Conservation (phyloP, 1,140 invertebrate genomes). For the Glomeris maerens region DNA sequence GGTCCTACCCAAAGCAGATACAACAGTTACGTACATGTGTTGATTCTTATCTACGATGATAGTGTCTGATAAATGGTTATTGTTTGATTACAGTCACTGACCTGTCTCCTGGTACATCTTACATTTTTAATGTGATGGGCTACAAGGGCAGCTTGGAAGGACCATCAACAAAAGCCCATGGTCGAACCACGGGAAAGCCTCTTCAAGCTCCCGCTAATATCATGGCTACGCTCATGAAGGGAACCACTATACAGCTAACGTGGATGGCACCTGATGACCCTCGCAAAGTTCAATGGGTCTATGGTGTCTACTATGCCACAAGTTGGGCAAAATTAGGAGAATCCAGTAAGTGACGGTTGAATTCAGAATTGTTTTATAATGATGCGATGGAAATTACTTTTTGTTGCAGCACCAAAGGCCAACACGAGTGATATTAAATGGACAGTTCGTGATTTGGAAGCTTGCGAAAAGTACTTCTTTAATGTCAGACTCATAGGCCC, state of each 20-base stretch:
- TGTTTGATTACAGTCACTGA: constrained; percentile 30
- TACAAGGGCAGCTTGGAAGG: constrained; percentile 45
- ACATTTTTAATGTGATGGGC: constrained; percentile 45
- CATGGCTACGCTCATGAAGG: constrained; percentile 20
- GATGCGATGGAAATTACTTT: no score
- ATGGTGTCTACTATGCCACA: constrained; percentile 4
- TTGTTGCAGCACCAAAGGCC: background rate
- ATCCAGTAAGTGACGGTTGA: background rate
- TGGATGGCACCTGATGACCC: constrained; percentile 2
- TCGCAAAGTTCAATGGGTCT: background rate
- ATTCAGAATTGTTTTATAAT: no score
- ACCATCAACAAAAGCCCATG: constrained; percentile 33
- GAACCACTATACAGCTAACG: background rate
- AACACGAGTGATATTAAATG: background rate
- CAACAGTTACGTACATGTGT: no score
- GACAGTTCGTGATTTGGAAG: background rate
- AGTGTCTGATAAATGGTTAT: no score
- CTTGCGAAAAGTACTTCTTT: constrained; percentile 8
- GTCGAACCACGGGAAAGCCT: constrained; percentile 37
- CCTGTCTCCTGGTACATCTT: constrained; percentile 41
- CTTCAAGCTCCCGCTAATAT: constrained; percentile 24
- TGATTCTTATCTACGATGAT: no score
- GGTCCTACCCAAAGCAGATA: no score
- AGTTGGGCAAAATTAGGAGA: background rate
- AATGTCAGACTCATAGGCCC: background rate